Percentiles rank a stretch among this genome's conserved stretches.
Conservation (phyloP, 2,113 vertebrate species). For the Andinoacara biseriatus region DNA sequence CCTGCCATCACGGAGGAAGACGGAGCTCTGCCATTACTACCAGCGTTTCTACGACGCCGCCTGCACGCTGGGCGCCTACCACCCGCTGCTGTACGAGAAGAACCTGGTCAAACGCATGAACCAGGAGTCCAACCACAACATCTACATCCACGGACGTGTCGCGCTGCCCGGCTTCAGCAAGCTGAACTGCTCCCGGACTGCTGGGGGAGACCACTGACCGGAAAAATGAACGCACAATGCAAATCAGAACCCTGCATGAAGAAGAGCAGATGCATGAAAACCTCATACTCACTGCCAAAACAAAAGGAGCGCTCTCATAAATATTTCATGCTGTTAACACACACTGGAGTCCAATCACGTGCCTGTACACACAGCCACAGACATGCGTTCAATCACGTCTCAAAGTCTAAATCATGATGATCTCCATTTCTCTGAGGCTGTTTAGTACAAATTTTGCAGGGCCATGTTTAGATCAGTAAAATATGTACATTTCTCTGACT, state of each 20-base stretch:
- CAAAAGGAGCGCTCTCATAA: neutral
- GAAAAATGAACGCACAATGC: neutral
- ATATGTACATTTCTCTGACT: too few relatives aligned
- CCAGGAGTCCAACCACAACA: constrained; percentile 73
- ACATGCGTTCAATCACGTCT: neutral
- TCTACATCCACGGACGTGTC: constrained; percentile 76
- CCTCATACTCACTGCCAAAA: constrained; percentile 25
- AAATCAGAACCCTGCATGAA: constrained; percentile 42
- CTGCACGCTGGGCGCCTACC: constrained; percentile 84
- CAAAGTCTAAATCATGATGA: neutral
- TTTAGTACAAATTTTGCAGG: too few relatives aligned
- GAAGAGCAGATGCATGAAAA: constrained; percentile 40
- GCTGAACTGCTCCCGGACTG: constrained; percentile 71
- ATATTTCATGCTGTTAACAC: neutral
- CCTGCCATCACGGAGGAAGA: constrained; percentile 81
- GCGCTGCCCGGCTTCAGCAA: constrained; percentile 77
- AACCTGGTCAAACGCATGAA: constrained; percentile 85
- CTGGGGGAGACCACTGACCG: constrained; percentile 6
- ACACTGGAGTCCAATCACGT: neutral
- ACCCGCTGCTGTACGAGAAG: constrained; percentile 85
- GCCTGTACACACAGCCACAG: neutral
- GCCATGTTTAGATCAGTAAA: too few relatives aligned
- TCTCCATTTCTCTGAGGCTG: too few relatives aligned
- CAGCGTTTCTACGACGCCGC: constrained; percentile 81
- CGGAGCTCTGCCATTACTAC: constrained; percentile 84